phyloP scores from a whole-genome alignment of 2,888 invertebrate genomes.

The Seladonia tumulorum region DNA sequence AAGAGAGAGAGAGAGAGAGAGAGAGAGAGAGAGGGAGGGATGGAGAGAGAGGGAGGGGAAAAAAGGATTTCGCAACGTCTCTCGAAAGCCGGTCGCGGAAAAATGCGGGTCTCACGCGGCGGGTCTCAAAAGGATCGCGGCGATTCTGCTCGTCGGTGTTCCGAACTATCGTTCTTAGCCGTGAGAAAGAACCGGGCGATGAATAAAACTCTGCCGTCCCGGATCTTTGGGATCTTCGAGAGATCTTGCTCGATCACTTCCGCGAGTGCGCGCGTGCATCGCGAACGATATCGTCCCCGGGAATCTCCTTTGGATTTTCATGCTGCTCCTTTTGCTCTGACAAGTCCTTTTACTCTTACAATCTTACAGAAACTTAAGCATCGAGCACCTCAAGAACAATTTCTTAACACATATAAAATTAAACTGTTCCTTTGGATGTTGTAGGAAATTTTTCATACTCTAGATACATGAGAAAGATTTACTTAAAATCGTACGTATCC shows the following conservation, averaged over 20 bases:
- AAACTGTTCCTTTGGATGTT: neutral
- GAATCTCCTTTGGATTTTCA: neutral
- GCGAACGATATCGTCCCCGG: neutral
- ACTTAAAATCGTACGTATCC: too few relatives aligned
- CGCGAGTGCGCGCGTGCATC: constrained; percentile 37
- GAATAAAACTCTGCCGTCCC: constrained; percentile 54
- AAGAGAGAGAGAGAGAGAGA: neutral
- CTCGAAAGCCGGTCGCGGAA: constrained; percentile 13
- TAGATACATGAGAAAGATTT: too few relatives aligned
- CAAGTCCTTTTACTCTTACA: neutral
- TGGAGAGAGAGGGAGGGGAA: neutral
- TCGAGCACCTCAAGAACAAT: too few relatives aligned
- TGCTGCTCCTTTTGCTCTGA: neutral
- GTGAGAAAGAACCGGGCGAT: constrained; percentile 47
- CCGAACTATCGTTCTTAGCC: constrained; percentile 38
- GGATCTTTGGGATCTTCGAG: constrained; percentile 40
- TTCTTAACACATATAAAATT: too few relatives aligned
- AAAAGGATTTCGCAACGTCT: neutral
- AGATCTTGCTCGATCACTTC: constrained; percentile 49
- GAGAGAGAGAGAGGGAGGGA: neutral
- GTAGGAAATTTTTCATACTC: too few relatives aligned
- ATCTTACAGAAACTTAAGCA: too few relatives aligned
- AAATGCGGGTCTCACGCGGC: constrained; percentile 33
- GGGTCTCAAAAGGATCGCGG: neutral
- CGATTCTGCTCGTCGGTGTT: constrained; percentile 27